Evolutionary conservation across 2,113 vertebrate species (phyloP), one percentile per base, ranked within the genome.

Genomic region (Meriones unguiculatus): DNA sequence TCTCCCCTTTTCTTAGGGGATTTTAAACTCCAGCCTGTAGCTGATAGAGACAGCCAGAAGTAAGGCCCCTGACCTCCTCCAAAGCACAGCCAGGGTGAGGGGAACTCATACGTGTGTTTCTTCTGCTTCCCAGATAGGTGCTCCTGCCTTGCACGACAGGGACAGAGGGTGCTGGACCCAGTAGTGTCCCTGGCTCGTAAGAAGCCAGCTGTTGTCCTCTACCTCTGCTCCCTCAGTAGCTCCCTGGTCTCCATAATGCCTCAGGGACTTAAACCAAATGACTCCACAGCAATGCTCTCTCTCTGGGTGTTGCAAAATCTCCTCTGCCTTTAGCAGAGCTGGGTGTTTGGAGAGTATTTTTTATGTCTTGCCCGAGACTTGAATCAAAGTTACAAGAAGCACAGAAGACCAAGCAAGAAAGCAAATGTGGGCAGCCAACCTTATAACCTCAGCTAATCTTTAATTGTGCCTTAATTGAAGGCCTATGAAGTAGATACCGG

Each of bases 391-490:
- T 95, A 94, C 76, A 96, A 90, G 91, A 70, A 92, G 67, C 80
- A 90, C 20, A 24, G 54, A 94, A 96, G 97, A 85, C 93, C 87
- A 88, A 93, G 70, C 90, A 54, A 92, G 93, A 96, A 95, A 92
- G 95, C 94, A 96, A 93, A 89, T 94, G 93, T 93, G 95, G 80
- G 93, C 93, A 95, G 92, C 93, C 95, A 95, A 65, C 95, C 95
- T 96, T 96, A 86, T 91, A 95, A 96, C 96, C 93, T 96, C 95
- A 86, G 89, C 92, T 97, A 86, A 95, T 97, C 97, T 96, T 97
- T 97, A 96, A 97, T 97, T 96, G 92, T 46, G 54, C 90, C 92
- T 90, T 96, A 96, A 95, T 92, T 95, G 94, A 97, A 97, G 95
- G 82, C 78, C 90, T 92, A 38, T 59, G 80, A 92, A 86, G 62